Conservation (phyloP, 2,888 invertebrate genomes). For the Thyatira batis region DNA sequence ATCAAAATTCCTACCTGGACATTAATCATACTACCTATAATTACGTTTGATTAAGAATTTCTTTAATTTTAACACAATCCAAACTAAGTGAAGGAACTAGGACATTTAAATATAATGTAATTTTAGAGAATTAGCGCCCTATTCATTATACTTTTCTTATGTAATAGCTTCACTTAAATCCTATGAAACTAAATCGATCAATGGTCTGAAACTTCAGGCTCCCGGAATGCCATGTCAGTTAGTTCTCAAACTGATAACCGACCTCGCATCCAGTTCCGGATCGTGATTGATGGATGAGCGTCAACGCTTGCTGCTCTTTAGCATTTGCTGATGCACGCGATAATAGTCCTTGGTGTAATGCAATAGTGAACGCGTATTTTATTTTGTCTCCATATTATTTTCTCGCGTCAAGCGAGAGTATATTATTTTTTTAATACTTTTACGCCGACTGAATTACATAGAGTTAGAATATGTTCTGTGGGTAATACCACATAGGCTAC, state of each 20-base stretch:
- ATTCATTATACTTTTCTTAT: no score
- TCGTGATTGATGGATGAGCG: conserved; percentile 60
- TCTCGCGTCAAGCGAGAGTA: neutral
- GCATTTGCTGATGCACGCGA: conserved; percentile 53
- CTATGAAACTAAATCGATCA: neutral
- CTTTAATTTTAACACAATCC: no score
- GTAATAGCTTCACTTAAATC: no score
- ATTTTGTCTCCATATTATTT: neutral
- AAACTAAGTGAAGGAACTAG: no score
- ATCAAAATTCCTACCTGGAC: no score
- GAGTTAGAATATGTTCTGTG: no score
- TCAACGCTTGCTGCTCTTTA: conserved; percentile 45
- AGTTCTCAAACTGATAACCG: conserved; percentile 5
- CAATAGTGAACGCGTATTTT: conserved; percentile 17
- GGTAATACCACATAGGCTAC: no score
- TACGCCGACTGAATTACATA: no score
- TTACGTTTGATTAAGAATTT: no score
- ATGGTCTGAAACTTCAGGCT: neutral
- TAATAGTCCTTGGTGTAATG: conserved; percentile 33
- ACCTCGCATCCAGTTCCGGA: conserved; percentile 59
- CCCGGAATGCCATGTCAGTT: neutral
- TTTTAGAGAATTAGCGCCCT: no score
- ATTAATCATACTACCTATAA: no score
- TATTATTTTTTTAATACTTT: neutral
- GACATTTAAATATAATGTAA: no score